A percentile compares a stretch with the other conserved stretches of the same genome.
These are phyloP conservation scores for Microcebus jonahi DNA, from an alignment of 2,113 vertebrate genomes.

Conservation along the genomic window DNA sequence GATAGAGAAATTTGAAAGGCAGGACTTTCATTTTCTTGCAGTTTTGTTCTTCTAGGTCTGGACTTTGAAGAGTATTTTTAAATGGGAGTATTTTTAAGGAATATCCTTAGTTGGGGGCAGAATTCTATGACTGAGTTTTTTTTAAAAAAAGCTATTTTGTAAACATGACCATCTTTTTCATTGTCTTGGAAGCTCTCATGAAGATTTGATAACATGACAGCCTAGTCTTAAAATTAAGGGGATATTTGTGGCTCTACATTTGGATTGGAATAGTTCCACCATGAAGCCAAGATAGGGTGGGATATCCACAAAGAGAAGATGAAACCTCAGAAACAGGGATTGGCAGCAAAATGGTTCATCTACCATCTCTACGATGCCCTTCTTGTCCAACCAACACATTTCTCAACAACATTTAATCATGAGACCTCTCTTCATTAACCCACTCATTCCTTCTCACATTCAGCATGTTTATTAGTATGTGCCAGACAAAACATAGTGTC, in stretches of 20 bases:
- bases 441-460: background rate
- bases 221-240: background rate
- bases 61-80: background rate
- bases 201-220: background rate
- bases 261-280: background rate
- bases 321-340: background rate
- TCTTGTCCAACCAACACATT: background rate
- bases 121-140: background rate
- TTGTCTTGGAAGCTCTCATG: background rate
- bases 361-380: background rate
- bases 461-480: background rate
- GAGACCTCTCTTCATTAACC: background rate
- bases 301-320: too few species aligned
- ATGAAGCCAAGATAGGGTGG: fast-evolving
- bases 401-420: background rate
- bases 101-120: background rate
- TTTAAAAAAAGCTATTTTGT: background rate
- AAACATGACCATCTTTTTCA: background rate
- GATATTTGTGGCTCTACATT: background rate
- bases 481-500: background rate
- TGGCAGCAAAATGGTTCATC: background rate
- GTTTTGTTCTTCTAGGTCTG: background rate
- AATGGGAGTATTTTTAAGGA: too few species aligned
- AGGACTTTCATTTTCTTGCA: background rate
- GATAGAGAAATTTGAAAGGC: background rate